These are phyloP conservation scores for Philypnodon macrostomus DNA, from an alignment of 2,797 vertebrate genomes.

Conservation along the genomic window DNA sequence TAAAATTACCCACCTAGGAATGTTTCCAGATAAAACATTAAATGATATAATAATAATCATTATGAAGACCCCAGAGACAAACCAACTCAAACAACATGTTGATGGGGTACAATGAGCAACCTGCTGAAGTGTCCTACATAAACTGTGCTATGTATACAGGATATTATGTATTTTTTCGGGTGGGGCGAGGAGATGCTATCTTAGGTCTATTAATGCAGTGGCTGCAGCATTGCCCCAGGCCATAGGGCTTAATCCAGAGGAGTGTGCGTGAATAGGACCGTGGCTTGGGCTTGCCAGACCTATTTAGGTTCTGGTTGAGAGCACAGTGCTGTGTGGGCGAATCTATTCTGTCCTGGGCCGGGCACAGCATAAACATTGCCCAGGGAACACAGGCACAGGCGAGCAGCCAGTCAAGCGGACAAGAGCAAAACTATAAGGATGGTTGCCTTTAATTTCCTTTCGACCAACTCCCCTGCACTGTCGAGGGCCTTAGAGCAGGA, in stretches of 20 bases:
- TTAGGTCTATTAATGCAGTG: constrained; percentile 63
- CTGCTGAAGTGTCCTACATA: constrained; percentile 45
- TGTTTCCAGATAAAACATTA: too few relatives aligned
- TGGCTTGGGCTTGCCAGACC: constrained; percentile 70
- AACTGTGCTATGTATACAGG: constrained; percentile 42
- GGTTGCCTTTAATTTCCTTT: constrained; percentile 72
- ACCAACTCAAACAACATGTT: constrained; percentile 25
- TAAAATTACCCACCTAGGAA: too few relatives aligned
- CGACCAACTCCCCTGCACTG: constrained; percentile 57
- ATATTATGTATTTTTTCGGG: constrained; percentile 27
- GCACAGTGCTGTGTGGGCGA: constrained; percentile 79
- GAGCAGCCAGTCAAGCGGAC: constrained; percentile 65
- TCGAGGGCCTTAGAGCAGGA: constrained; percentile 40
- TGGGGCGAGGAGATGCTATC: constrained; percentile 56
- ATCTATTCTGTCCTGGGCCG: constrained; percentile 74
- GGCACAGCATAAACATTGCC: constrained; percentile 75
- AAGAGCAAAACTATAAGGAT: constrained; percentile 70
- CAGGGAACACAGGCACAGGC: constrained; percentile 62
- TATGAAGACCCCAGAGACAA: too few relatives aligned
- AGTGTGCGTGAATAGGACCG: constrained; percentile 69
- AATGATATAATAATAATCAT: too few relatives aligned
- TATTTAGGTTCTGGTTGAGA: constrained; percentile 76
- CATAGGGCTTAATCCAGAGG: constrained; percentile 65
- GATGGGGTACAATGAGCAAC: constrained; percentile 53
- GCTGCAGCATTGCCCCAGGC: constrained; percentile 53